Base-by-base conservation (phyloP, 2,888 invertebrate genomes). In the Tyria jacobaeae region DNA sequence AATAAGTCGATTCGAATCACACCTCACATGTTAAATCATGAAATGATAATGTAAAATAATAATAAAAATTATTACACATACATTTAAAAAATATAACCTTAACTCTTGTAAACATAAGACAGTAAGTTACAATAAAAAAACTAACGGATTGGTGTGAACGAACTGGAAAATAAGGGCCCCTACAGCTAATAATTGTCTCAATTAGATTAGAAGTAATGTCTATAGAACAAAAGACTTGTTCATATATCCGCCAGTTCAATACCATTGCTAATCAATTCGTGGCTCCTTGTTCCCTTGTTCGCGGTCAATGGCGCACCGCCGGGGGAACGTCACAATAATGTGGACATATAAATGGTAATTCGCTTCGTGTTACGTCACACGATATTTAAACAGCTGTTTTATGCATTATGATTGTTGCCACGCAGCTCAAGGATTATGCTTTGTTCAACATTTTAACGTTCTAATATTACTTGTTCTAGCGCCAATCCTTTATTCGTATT, bases 371-470 rank as follows among this genome's bases (percentile, higher is more conserved):
- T n/a, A 67, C 68, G 67, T 67, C 72, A 67, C 58, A 24, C 64
- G 63, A 60, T 60, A 65, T 75, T 73, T 71, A 41, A 50, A 71
- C 75, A 74, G 66, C 60, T 72, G 74, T 60, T 63, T 5, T 41
- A 58, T 56, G 51, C 50, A 48, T 52, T 35, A 51, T 14, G 25
- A 49, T 24, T 58, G 64, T 68, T 68, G 58, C 68, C 65, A 71
- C 47, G 68, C 21, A 7, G 15, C 31, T 65, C 68, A 61, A 62
- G 52, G 52, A 37, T 58, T 48, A 14, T 31, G 58, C 64, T 57
- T 70, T 69, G 55, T 41, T 56, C 51, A 25, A 34, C 54, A 47
- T 55, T 62, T n/a, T 34, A 53, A 53, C 41, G 25, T 41, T 15
- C 53, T 55, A 17, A 55, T 55, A 12, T 44, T 21, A 44, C 21